Evolutionary conservation across 2,113 vertebrate genomes (phyloP).

Genomic region (Pionites leucogaster): DNA sequence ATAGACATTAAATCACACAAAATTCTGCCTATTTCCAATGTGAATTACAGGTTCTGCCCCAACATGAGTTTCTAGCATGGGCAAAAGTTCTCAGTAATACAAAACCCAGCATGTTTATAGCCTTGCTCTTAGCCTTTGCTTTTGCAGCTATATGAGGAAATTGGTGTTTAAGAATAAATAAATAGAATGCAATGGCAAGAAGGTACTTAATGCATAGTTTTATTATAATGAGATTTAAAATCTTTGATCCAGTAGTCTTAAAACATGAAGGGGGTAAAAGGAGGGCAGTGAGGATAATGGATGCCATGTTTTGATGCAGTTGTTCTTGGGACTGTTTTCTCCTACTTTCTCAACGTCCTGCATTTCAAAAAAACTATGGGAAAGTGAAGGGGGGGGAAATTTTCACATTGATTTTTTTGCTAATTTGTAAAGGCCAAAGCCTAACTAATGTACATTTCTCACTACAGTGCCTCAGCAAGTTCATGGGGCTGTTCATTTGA

Average conservation of each 20-base stretch:
- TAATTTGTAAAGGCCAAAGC: slow-evolving; percentile 68
- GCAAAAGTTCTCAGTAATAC: background rate
- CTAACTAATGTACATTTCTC: slow-evolving; percentile 25
- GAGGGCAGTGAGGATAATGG: background rate
- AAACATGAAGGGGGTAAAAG: background rate
- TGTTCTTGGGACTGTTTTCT: background rate
- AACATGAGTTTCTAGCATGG: accelerated
- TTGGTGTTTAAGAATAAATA: background rate
- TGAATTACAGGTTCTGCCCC: background rate
- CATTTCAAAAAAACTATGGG: background rate
- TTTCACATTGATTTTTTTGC: background rate
- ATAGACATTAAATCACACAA: background rate
- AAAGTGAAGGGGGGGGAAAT: background rate
- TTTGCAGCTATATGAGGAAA: background rate
- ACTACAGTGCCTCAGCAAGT: slow-evolving; percentile 6
- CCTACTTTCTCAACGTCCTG: background rate
- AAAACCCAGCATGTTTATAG: background rate
- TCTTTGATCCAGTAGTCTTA: background rate
- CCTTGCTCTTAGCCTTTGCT: background rate
- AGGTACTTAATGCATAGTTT: background rate
- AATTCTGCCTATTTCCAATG: background rate
- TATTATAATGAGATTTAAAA: background rate
- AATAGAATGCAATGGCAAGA: background rate
- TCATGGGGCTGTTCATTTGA: background rate
- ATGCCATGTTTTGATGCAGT: background rate